phyloP scores from a whole-genome alignment of 2,797 vertebrate species.

The Pampus argenteus region DNA sequence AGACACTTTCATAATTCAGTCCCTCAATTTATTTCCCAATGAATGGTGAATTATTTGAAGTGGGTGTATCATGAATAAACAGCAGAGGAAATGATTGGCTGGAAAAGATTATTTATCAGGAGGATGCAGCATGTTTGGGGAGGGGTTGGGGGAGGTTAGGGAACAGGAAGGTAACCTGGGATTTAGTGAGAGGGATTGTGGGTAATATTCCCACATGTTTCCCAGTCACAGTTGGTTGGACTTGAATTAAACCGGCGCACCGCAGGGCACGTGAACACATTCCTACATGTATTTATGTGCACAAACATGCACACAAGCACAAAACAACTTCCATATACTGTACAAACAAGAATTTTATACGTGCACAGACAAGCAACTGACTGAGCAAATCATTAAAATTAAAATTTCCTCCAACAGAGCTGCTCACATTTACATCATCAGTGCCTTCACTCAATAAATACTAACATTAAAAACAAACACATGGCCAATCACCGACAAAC shows the following conservation, averaged over 20 bases:
- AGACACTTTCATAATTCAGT: conserved; percentile 44
- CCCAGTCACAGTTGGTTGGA: conserved; percentile 76
- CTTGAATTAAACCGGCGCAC: conserved; percentile 77
- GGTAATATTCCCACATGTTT: conserved; percentile 78
- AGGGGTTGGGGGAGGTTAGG: conserved; percentile 7
- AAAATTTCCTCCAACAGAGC: conserved; percentile 17
- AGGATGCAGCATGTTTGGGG: conserved; percentile 28
- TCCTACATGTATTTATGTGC: conserved; percentile 8
- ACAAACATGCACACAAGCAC: conserved; percentile 18
- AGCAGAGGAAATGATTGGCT: conserved; percentile 61
- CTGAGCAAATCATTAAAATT: conserved; percentile 13
- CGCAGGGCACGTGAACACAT: conserved; percentile 26
- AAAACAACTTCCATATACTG: not conserved
- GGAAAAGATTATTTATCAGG: conserved; percentile 73
- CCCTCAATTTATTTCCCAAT: conserved; percentile 40
- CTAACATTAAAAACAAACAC: conserved; percentile 30
- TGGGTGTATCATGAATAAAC: conserved; percentile 61
- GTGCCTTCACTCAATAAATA: conserved; percentile 42
- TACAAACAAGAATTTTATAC: conserved; percentile 17
- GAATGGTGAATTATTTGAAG: conserved; percentile 55
- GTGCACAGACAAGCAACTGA: not conserved
- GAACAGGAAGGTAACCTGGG: conserved; percentile 41
- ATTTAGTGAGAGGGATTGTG: conserved; percentile 74
- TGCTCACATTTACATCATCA: conserved; percentile 33
- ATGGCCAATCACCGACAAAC: conserved; percentile 24